Evolutionary conservation across 1,140 invertebrate genomes (phyloP), one percentile per base, ranked within the genome.

Genomic region (Drosophila simulans): DNA sequence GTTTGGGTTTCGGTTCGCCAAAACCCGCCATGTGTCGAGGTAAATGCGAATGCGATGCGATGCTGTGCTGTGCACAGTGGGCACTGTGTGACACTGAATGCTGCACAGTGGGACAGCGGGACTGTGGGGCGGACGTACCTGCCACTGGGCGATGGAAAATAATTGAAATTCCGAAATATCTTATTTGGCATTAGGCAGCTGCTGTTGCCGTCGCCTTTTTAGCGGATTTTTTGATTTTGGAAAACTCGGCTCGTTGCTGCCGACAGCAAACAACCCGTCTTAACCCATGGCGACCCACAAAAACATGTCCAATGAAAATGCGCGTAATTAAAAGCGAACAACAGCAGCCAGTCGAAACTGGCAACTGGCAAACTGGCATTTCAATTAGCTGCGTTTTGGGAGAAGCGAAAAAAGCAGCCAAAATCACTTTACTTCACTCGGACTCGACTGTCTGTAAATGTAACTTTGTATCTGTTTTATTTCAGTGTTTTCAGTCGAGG

Each of bases 91-190:
- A 71, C 68, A 71, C 65, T 70, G 68, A 71, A 51, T 71, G 10
- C 8, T 42, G 40, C 7, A 42, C 39, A 42, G 39, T 42, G 52
- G 31, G 31, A 31, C 31, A 8, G 31, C 31, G 31, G 31, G 66
- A 37, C 39, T 39, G 49, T 42, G 12, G 49, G 54, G 45, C 54
- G 4, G 65, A 40, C 31, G n/a, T 27, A 51, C 27, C 56, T 60
- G 71, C 65, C 65, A 34, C 60, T 55, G 58, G 54, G 43, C 40
- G 39, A 48, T 45, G 54, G 43, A 60, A 85, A 82, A 88, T 86
- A 85, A 75, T 82, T 86, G 82, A 85, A 85, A 85, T 85, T 85
- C 82, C 82, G 54, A 86, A 85, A 78, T 78, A 75, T 70, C 83
- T 82, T 85, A 85, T 85, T 88, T 85, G 82, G 82, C 82, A 88